Evolutionary conservation across 64 coral and sea anemone genomes (phyloP).

Genomic region (Porites australiensis): DNA sequence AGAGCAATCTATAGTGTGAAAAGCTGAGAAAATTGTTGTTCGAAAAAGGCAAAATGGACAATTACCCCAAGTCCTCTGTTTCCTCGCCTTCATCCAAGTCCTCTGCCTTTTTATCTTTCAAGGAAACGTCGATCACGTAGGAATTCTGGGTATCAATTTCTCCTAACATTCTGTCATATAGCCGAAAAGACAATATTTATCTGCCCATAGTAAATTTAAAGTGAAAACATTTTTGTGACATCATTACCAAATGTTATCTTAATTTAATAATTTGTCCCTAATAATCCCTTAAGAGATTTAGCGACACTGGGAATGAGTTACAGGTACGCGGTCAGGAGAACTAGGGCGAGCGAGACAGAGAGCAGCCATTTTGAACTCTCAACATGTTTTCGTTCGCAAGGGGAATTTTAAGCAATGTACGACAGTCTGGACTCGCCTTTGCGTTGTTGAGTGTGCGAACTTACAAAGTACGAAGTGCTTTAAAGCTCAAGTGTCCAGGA

Average conservation of each 20-base stretch:
- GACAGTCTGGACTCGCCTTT: conserved; percentile 59
- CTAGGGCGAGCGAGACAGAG: neutral
- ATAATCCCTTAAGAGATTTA: too few relatives aligned
- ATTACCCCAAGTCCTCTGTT: neutral
- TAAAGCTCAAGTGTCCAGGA: conserved; percentile 86
- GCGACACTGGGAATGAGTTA: neutral
- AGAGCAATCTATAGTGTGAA: neutral
- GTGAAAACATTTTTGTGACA: neutral
- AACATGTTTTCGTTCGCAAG: conserved; percentile 63
- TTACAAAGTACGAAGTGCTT: conserved; percentile 90
- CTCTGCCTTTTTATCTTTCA: too few relatives aligned
- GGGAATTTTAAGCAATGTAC: conserved; percentile 54
- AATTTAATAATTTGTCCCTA: too few relatives aligned
- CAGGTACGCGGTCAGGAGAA: neutral
- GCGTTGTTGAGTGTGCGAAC: conserved; percentile 79
- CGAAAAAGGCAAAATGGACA: neutral
- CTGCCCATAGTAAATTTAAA: neutral
- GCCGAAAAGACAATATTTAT: neutral
- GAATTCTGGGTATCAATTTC: too few relatives aligned
- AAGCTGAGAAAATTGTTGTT: too few relatives aligned
- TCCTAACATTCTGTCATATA: too few relatives aligned
- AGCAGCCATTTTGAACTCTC: conserved; percentile 64
- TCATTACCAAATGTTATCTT: neutral
- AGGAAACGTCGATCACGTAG: too few relatives aligned
- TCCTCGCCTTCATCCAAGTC: too few relatives aligned